These are phyloP conservation scores for Gulo gulo DNA, from an alignment of 2,113 vertebrate species.

Conservation along the genomic window DNA sequence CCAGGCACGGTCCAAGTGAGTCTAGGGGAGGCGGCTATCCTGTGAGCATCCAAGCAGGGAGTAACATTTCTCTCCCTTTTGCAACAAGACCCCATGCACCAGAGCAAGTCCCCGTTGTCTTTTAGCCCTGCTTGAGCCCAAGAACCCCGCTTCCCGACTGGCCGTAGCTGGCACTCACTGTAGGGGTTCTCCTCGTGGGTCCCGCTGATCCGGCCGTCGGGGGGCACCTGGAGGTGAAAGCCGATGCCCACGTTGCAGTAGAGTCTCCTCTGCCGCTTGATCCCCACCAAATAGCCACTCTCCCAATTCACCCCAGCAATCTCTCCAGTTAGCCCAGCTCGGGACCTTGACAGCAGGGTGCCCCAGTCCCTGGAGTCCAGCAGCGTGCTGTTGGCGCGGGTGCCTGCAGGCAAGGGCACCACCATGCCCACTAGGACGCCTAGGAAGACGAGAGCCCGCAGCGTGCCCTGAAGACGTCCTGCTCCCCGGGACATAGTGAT, in stretches of 20 bases:
- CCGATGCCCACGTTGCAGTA: constrained; percentile 99
- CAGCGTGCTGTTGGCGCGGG: constrained; percentile 89
- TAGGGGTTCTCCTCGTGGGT: constrained; percentile 95
- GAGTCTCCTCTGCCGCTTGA: constrained; percentile 95
- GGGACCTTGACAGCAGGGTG: constrained; percentile 91
- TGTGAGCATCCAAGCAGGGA: neutral
- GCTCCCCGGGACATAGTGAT: constrained; percentile 94
- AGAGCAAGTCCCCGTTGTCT: neutral
- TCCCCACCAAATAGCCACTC: constrained; percentile 96
- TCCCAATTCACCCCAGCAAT: constrained; percentile 93
- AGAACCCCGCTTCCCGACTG: neutral
- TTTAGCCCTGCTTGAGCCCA: neutral
- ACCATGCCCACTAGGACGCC: constrained; percentile 88
- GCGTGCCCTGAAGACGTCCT: constrained; percentile 88
- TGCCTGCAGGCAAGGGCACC: constrained; percentile 85
- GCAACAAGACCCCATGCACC: neutral
- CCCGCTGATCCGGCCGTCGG: constrained; percentile 93
- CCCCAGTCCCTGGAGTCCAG: constrained; percentile 91
- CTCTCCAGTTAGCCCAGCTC: constrained; percentile 91
- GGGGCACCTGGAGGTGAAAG: constrained; percentile 96
- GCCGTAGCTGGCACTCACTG: constrained; percentile 89
- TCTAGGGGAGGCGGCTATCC: neutral
- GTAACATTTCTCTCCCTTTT: neutral
- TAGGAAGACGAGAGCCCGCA: constrained; percentile 88
- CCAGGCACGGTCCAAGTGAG: neutral